phyloP scores from a whole-genome alignment of 2,113 vertebrate species.

The Meles meles region DNA sequence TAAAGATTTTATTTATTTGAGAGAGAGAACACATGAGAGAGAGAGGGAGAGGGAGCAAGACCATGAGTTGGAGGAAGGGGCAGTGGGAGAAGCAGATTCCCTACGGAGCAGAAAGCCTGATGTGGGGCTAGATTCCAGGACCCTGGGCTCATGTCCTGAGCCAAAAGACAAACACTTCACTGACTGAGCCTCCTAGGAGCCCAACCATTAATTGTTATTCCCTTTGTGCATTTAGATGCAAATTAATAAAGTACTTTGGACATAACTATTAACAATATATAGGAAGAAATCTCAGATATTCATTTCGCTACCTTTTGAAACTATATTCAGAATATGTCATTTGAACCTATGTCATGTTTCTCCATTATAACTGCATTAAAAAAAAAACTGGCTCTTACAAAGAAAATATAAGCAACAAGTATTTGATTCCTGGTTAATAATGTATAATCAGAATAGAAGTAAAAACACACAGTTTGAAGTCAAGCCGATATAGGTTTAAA shows the following conservation, averaged over 20 bases:
- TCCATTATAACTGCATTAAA: neutral
- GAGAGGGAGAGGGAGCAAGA: too few relatives aligned
- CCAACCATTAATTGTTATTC: neutral
- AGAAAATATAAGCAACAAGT: slow-evolving; percentile 24
- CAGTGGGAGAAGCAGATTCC: too few relatives aligned
- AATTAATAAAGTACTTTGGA: neutral
- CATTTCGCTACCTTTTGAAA: neutral
- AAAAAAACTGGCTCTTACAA: neutral
- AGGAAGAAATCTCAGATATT: neutral
- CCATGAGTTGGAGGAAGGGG: too few relatives aligned
- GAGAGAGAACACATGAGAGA: neutral
- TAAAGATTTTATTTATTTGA: neutral
- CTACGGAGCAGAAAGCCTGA: too few relatives aligned
- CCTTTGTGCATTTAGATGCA: neutral
- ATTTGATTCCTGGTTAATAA: neutral
- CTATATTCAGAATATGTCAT: neutral
- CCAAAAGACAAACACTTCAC: too few relatives aligned
- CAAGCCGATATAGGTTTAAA: neutral
- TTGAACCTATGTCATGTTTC: neutral
- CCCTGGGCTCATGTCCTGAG: too few relatives aligned
- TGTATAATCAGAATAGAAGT: neutral
- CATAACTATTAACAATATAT: neutral
- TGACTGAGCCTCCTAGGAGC: too few relatives aligned
- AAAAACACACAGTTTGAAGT: slow-evolving; percentile 5
- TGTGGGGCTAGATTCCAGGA: too few relatives aligned